Evolutionary conservation across 92 coral and sea anemone species (phyloP).

Genomic region (Phymanthus crucifer): DNA sequence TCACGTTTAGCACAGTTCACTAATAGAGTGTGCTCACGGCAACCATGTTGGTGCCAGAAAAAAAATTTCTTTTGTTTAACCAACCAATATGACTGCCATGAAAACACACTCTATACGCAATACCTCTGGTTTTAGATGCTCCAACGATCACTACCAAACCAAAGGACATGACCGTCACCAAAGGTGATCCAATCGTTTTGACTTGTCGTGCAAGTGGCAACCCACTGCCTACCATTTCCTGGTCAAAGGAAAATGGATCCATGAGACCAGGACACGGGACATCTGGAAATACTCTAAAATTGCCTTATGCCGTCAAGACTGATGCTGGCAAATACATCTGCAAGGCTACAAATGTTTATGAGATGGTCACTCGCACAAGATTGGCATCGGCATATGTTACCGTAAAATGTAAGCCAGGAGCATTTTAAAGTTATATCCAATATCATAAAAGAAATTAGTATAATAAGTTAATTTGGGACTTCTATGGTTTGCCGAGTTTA

Average conservation of each 20-base stretch:
- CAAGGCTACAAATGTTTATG: background rate
- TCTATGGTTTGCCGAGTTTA: too few relatives aligned
- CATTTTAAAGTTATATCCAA: too few relatives aligned
- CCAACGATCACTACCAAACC: slow-evolving; percentile 2
- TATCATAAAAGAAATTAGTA: too few relatives aligned
- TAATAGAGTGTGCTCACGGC: too few relatives aligned
- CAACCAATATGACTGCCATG: too few relatives aligned
- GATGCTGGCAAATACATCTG: slow-evolving; percentile 3
- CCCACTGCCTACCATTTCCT: background rate
- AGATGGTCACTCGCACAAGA: background rate
- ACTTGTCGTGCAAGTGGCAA: slow-evolving; percentile 8
- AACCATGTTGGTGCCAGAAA: too few relatives aligned
- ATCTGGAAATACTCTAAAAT: too few relatives aligned
- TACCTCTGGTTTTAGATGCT: background rate
- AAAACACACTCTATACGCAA: too few relatives aligned
- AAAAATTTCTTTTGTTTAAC: too few relatives aligned
- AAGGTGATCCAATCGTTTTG: background rate
- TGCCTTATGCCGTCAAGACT: background rate
- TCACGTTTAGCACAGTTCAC: too few relatives aligned
- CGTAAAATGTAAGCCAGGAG: background rate
- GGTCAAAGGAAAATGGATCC: background rate
- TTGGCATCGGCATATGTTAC: background rate
- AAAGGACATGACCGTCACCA: background rate
- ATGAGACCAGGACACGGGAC: background rate
- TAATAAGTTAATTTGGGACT: too few relatives aligned